A percentile compares a stretch with the other conserved stretches of the same genome.
These are phyloP conservation scores for Conistra vaccinii DNA, from an alignment of 2,888 invertebrate species.

Conservation along the genomic window DNA sequence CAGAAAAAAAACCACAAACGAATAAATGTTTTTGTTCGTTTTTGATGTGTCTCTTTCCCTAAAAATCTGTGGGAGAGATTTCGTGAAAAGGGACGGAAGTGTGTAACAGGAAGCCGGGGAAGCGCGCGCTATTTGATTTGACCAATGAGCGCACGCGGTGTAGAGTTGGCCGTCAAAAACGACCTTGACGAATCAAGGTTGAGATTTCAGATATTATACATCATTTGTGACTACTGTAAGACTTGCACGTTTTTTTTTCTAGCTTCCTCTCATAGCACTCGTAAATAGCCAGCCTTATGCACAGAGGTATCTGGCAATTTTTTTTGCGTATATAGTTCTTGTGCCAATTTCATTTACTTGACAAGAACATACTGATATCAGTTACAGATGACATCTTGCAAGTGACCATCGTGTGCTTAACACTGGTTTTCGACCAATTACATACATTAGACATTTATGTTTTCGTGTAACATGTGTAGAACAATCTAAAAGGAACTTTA, in stretches of 20 bases:
- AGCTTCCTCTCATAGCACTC: not conserved
- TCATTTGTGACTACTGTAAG: too few species aligned
- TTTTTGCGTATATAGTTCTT: not conserved
- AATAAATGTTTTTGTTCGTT: not conserved
- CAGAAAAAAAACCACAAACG: not conserved
- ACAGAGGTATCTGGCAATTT: not conserved
- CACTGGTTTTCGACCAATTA: not conserved
- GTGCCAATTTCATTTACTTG: not conserved
- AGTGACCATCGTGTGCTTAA: constrained; percentile 3
- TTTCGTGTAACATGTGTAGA: constrained; percentile 17
- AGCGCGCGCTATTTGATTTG: too few species aligned
- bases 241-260: not conserved
- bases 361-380: not conserved
- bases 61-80: too few species aligned
- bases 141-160: too few species aligned
- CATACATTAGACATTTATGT: constrained; percentile 35
- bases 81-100: too few species aligned
- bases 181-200: too few species aligned
- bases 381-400: not conserved
- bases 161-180: too few species aligned
- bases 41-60: too few species aligned
- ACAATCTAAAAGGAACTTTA: not conserved
- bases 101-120: too few species aligned
- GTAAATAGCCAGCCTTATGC: not conserved
- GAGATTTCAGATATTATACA: too few species aligned